Conservation (phyloP, 2,888 invertebrate species). For the Cremastinae sp. region DNA sequence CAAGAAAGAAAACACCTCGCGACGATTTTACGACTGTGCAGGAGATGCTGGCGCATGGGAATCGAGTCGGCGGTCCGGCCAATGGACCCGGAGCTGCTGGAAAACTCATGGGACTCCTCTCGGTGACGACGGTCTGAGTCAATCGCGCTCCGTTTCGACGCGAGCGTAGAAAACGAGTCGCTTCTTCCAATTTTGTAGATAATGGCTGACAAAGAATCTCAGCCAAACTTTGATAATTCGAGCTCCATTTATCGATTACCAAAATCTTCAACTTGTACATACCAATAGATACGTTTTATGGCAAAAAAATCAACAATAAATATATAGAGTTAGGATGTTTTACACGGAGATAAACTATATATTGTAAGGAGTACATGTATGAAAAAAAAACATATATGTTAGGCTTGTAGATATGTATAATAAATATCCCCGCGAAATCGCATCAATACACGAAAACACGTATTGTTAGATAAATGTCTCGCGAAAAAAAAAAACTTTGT, state of each 20-base stretch:
- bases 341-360: conserved; percentile 60
- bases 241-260: conserved; percentile 14
- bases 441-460: conserved; percentile 48
- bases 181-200: conserved; percentile 24
- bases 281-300: conserved; percentile 47
- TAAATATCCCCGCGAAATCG: conserved; percentile 65
- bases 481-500: conserved; percentile 25
- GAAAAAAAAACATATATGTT: conserved; percentile 57
- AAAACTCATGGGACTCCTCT: conserved; percentile 83
- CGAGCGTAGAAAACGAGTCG: not conserved
- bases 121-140: conserved; percentile 82
- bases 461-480: conserved; percentile 47
- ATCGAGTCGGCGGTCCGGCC: conserved; percentile 73
- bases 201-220: conserved; percentile 13
- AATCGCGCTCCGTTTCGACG: conserved; percentile 16
- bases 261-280: conserved; percentile 49
- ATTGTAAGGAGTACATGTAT: conserved; percentile 56
- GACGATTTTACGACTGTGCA: conserved; percentile 83
- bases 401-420: conserved; percentile 73
- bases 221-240: conserved; percentile 5
- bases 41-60: conserved; percentile 83
- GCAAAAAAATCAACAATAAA: conserved; percentile 39
- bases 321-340: conserved; percentile 65
- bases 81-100: conserved; percentile 77
- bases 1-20: conserved; percentile 77